Conservation (phyloP, 2,797 vertebrate genomes). For the Clarias platycephalus region DNA sequence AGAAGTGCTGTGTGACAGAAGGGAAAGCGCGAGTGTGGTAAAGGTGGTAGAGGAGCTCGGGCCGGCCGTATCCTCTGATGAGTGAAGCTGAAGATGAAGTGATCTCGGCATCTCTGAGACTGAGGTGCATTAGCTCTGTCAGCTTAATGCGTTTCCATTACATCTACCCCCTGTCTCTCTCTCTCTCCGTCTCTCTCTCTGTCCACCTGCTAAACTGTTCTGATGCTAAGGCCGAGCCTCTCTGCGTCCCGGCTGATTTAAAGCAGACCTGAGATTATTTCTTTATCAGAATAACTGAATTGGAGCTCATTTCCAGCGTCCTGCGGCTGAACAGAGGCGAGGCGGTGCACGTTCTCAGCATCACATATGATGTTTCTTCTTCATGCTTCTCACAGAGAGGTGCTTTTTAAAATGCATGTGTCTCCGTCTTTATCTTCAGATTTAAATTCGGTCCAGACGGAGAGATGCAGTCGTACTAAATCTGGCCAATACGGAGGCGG, state of each 20-base stretch:
- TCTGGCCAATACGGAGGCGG: constrained; percentile 26
- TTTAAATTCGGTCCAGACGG: not conserved
- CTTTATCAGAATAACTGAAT: not conserved
- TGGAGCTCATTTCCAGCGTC: not conserved
- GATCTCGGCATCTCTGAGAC: constrained; percentile 58
- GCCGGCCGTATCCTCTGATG: constrained; percentile 61
- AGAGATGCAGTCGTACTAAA: constrained; percentile 25
- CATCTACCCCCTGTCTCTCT: constrained; percentile 2
- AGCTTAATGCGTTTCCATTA: constrained; percentile 70
- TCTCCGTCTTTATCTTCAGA: not conserved
- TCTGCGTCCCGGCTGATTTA: constrained; percentile 45
- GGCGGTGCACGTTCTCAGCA: not conserved
- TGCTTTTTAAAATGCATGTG: not conserved
- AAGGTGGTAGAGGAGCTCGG: constrained; percentile 54
- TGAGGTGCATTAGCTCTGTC: constrained; percentile 64
- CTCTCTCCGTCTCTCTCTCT: not conserved
- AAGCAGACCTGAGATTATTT: constrained; percentile 1
- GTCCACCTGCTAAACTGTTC: constrained; percentile 33
- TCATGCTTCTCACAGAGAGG: not conserved
- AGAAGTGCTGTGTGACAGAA: not conserved
- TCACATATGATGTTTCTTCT: not conserved
- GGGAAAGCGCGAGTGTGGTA: constrained; percentile 33
- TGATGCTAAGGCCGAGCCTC: constrained; percentile 50
- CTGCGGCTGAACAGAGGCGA: not conserved
- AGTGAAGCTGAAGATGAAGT: constrained; percentile 63